Conservation (phyloP, 2,888 invertebrate genomes). For the Allygus modestus region DNA sequence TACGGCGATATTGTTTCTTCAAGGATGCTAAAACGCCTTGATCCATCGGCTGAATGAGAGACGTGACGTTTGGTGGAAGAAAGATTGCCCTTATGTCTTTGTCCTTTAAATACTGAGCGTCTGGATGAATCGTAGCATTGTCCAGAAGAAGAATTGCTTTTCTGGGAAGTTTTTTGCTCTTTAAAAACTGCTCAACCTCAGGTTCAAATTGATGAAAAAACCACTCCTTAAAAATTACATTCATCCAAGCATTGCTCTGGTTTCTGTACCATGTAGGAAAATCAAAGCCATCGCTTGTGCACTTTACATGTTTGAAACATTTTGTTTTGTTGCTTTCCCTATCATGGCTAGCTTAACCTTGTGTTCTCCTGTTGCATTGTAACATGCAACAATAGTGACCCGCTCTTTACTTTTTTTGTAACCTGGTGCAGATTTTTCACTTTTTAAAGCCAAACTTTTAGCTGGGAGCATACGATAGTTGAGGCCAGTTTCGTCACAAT, state of each 20-base stretch:
- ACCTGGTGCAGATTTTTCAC: no score
- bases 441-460: no score
- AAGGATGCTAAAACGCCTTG: no score
- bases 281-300: background rate
- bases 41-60: no score
- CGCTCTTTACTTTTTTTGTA: constrained; percentile 43
- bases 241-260: background rate
- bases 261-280: constrained; percentile 12
- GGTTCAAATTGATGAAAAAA: background rate
- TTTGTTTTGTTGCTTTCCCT: background rate
- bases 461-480: no score
- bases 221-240: background rate
- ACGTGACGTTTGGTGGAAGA: constrained; percentile 18
- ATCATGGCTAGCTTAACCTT: background rate
- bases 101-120: no score
- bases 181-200: background rate
- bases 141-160: constrained; percentile 7
- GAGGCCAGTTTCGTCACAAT: no score
- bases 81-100: background rate
- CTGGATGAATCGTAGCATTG: no score
- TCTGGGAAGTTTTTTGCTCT: no score
- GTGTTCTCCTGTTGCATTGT: constrained; percentile 42
- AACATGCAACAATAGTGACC: constrained; percentile 17
- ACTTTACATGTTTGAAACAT: constrained; percentile 20
- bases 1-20: no score